A percentile compares a stretch with the other conserved stretches of the same genome.
Evolutionary conservation across 2,888 invertebrate species (phyloP).

Genomic region (Argynnis bischoffii): DNA sequence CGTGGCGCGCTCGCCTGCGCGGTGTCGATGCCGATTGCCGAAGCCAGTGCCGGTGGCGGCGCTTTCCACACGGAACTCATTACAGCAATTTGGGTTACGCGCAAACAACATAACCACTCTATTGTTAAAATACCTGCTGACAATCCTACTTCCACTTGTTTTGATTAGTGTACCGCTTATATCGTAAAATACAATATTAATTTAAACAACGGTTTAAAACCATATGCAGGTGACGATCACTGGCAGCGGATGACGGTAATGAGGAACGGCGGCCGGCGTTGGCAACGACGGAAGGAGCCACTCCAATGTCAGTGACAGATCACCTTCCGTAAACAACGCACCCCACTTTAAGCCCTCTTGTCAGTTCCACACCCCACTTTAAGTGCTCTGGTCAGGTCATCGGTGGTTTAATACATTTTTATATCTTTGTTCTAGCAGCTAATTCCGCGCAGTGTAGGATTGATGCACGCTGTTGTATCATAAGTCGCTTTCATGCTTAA

Average conservation of each 20-base stretch:
- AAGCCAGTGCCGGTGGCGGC: slow-evolving; percentile 26
- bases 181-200: too few species aligned
- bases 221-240: not conserved
- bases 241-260: slow-evolving; percentile 16
- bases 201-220: not conserved
- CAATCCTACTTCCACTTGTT: too few species aligned
- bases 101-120: slow-evolving; percentile 34
- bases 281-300: slow-evolving; percentile 1
- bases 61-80: slow-evolving; percentile 55
- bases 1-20: slow-evolving; percentile 14
- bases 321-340: slow-evolving; percentile 26
- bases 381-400: too few species aligned
- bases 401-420: too few species aligned
- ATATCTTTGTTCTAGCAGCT: too few species aligned
- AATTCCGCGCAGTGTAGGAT: too few species aligned
- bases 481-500: too few species aligned
- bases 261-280: slow-evolving; percentile 6
- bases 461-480: too few species aligned
- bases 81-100: slow-evolving; percentile 39
- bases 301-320: slow-evolving; percentile 16
- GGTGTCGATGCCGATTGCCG: slow-evolving; percentile 1
- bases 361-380: too few species aligned
- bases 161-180: too few species aligned
- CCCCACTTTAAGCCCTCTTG: slow-evolving; percentile 4
- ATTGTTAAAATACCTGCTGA: slow-evolving; percentile 23